These are phyloP conservation scores for Scylla paramamosain DNA, from an alignment of 1,140 invertebrate genomes.

Conservation along the genomic window DNA sequence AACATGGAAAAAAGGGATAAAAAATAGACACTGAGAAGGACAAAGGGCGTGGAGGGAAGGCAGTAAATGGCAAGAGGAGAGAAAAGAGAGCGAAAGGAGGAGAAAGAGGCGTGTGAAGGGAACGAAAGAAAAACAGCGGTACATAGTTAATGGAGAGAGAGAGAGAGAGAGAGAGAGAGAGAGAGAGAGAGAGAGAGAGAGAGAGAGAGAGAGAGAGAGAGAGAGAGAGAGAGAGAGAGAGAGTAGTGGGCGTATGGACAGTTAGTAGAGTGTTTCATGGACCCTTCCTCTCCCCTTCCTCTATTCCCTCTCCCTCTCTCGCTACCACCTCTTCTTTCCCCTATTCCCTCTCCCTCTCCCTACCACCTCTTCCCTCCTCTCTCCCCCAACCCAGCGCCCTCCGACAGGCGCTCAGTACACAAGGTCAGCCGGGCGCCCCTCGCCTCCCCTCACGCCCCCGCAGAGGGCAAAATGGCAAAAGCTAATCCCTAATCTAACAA, in stretches of 20 bases:
- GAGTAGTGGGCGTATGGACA: background rate
- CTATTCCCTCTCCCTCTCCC: no score
- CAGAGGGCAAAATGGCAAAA: slow-evolving; percentile 7
- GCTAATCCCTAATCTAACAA: slow-evolving; percentile 22
- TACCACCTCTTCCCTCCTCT: no score
- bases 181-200: background rate
- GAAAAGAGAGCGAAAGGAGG: background rate
- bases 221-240: background rate
- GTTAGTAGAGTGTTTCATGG: background rate
- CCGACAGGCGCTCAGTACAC: background rate
- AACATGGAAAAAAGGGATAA: no score
- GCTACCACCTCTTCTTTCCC: no score
- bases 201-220: background rate
- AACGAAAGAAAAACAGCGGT: no score
- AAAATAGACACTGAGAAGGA: no score
- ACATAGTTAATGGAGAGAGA: background rate
- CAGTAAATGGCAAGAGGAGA: background rate
- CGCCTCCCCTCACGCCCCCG: background rate
- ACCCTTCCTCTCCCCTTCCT: background rate
- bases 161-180: background rate
- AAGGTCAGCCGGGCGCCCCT: background rate
- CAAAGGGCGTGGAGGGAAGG: background rate
- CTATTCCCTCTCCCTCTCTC: no score
- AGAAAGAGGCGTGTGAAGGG: background rate
- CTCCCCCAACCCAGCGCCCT: no score